Evolutionary conservation across 2,888 invertebrate species (phyloP), one percentile per base, ranked within the genome.

Genomic region (Gymnocheta viridis): DNA sequence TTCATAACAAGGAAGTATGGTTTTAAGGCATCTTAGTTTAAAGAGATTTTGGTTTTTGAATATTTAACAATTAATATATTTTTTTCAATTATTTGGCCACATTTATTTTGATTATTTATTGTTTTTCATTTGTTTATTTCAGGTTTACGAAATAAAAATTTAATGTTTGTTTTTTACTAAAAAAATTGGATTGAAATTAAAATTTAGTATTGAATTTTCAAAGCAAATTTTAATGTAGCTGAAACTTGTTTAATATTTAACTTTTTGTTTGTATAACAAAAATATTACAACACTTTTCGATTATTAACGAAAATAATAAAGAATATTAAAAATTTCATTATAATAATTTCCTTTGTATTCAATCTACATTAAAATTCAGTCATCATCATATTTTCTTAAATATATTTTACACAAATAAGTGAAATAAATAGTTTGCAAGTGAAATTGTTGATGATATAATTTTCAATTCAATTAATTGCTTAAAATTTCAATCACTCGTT

Each of bases 1-100:
- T 81, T 84, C 73, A 69, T 84, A 84, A 84, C 81, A 84, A 84
- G 84, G 84, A 84, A 84, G 84, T 84, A 81, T 84, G 69, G 73
- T 84, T 78, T 77, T 84, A 84, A 84, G 84, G 84, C 84, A 84
- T 84, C 84, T 81, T 84, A 81, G 84, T 84, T 81, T 84, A 77
- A 67, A 80, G 56, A 80, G 70, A 47, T 77, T 51, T 35, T 38
- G 29, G 47, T 72, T 29, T 69, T 54, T 62, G 19, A 44, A 32
- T 27, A 64, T 56, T 79, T 81, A 54, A 70, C 14, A 58, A 32
- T 19, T n/a, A n/a, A n/a, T n/a, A n/a, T 56, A 9, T 70, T 70
- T 74, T 41, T 73, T 72, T 22, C 60, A 47, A 32, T 51, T 77
- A 44, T 72, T 84, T 84, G 81, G 81, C 81, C 67, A 81, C 62